phyloP scores from a whole-genome alignment of 2,797 vertebrate species.

The Ctenosaura bakeri region DNA sequence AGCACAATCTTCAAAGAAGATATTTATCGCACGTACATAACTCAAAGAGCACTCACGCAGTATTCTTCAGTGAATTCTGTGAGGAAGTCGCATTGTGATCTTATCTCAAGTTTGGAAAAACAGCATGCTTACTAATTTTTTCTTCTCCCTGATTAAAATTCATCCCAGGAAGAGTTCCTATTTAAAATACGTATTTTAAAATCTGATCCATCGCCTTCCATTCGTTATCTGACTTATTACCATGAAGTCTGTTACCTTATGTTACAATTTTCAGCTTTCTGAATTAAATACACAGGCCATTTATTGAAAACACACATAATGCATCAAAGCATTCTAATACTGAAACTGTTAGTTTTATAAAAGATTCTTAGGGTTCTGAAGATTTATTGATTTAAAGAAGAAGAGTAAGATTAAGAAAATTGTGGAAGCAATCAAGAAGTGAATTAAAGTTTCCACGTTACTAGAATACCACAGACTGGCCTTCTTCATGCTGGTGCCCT shows the following conservation, averaged over 20 bases:
- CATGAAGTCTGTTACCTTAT: background rate
- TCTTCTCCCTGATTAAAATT: background rate
- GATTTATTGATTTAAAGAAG: background rate
- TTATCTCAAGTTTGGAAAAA: constrained; percentile 25
- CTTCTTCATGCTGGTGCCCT: background rate
- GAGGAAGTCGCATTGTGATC: background rate
- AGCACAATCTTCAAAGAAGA: constrained; percentile 10
- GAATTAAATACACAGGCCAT: background rate
- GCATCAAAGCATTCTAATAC: background rate
- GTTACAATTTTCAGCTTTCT: background rate
- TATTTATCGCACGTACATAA: constrained; percentile 15
- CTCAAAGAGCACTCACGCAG: constrained; percentile 1
- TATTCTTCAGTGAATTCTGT: constrained; percentile 14
- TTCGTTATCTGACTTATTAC: background rate
- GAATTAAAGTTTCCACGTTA: accelerated
- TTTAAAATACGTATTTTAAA: constrained; percentile 36
- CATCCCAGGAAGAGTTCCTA: background rate
- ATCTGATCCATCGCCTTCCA: background rate
- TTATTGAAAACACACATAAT: background rate
- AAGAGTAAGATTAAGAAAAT: background rate
- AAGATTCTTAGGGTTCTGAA: background rate
- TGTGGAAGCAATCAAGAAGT: background rate
- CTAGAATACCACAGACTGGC: background rate
- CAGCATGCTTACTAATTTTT: background rate
- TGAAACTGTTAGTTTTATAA: background rate